These are phyloP conservation scores for Manduca sexta DNA, from an alignment of 1,140 invertebrate genomes.

Conservation along the genomic window DNA sequence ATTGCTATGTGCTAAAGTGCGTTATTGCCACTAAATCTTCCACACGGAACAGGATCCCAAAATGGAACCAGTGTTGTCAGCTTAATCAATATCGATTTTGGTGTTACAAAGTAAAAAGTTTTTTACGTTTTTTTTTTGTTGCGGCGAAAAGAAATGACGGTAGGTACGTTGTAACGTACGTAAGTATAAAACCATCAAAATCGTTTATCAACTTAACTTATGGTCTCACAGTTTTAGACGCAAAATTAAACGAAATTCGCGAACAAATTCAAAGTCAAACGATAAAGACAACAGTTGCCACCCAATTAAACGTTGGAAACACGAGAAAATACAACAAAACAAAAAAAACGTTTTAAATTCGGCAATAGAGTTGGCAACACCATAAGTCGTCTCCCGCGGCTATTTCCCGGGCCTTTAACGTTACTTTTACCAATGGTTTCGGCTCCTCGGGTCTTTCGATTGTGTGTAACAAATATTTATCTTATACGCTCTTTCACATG, in stretches of 20 bases:
- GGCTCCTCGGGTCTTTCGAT: conserved; percentile 17
- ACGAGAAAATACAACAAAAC: background rate
- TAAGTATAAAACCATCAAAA: too few species aligned
- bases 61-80: background rate
- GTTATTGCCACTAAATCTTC: conserved; percentile 69
- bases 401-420: conserved; percentile 48
- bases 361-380: background rate
- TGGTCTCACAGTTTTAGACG: too few species aligned
- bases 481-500: conserved; percentile 27
- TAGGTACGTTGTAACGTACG: too few species aligned
- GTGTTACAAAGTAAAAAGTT: background rate
- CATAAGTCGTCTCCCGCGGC: conserved; percentile 22
- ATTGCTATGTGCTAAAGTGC: conserved; percentile 49
- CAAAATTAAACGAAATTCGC: too few species aligned
- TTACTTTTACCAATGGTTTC: conserved; percentile 39
- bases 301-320: too few species aligned
- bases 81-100: background rate
- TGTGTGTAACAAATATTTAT: conserved; percentile 51
- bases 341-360: background rate
- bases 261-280: too few species aligned
- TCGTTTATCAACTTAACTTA: too few species aligned
- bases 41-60: conserved; percentile 30
- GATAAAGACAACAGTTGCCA: too few species aligned
- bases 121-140: too few species aligned
- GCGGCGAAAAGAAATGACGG: too few species aligned